A percentile compares a stretch with the other conserved stretches of the same genome.
phyloP scores from a whole-genome alignment of 64 coral and sea anemone genomes.

The Stylophora pistillata region DNA sequence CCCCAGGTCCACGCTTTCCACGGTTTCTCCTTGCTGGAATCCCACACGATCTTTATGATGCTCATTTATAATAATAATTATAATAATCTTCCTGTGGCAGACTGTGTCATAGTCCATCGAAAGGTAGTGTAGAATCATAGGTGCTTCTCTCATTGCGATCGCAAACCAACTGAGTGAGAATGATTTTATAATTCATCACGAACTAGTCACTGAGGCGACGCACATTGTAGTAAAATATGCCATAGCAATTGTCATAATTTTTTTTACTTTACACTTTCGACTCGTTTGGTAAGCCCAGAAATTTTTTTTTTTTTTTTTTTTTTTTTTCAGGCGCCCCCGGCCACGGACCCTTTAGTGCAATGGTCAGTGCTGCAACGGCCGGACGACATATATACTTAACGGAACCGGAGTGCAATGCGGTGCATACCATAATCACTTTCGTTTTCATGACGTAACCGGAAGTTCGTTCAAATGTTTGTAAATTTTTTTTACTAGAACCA shows the following conservation, averaged over 20 bases:
- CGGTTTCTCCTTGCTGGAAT: neutral
- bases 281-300: neutral
- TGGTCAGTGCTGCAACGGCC: too few relatives aligned
- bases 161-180: neutral
- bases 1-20: conserved; percentile 33
- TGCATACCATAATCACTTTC: too few relatives aligned
- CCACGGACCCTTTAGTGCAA: too few relatives aligned
- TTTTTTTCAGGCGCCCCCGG: too few relatives aligned
- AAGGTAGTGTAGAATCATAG: neutral
- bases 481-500: too few relatives aligned
- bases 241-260: neutral
- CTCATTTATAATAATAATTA: conserved; percentile 11
- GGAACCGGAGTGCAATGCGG: too few relatives aligned
- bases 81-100: neutral
- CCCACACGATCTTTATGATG: conserved; percentile 13
- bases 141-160: neutral
- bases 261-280: neutral
- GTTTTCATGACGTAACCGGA: too few relatives aligned
- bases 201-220: neutral
- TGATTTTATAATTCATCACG: neutral
- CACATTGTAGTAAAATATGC: neutral
- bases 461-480: too few relatives aligned
- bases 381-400: too few relatives aligned
- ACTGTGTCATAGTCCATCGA: neutral
- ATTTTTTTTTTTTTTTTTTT: too few relatives aligned